These are phyloP conservation scores for Mormyrus proboscirostris DNA, from an alignment of 2,797 vertebrate genomes.

Conservation along the genomic window DNA sequence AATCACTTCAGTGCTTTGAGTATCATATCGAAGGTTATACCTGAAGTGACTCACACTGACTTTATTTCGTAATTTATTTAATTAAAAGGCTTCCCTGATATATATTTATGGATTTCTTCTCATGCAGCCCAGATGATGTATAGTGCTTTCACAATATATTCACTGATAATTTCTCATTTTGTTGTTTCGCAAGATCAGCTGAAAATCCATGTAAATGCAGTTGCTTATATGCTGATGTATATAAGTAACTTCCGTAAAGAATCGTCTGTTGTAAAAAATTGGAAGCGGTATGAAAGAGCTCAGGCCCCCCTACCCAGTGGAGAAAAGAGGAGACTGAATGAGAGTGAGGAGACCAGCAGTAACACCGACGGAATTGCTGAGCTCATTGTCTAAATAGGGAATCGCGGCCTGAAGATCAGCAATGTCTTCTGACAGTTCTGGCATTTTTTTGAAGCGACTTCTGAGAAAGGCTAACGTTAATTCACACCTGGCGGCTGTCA, in stretches of 20 bases:
- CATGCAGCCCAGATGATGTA: background rate
- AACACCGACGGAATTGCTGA: background rate
- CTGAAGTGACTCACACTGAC: background rate
- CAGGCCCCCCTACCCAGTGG: background rate
- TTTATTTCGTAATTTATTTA: background rate
- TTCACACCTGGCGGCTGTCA: background rate
- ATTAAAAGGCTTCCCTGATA: background rate
- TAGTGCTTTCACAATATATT: background rate
- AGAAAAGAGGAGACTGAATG: background rate
- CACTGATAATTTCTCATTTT: background rate
- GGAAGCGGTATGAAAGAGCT: background rate
- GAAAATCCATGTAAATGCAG: background rate
- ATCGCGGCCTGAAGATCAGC: background rate
- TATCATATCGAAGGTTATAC: background rate
- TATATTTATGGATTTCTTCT: background rate
- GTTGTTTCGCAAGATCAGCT: background rate
- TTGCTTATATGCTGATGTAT: background rate
- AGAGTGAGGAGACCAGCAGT: background rate
- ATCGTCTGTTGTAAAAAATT: background rate
- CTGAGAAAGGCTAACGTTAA: constrained; percentile 2
- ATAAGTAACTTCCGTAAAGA: background rate
- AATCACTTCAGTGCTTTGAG: background rate
- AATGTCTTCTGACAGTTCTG: background rate
- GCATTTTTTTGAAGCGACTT: background rate
- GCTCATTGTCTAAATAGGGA: background rate